These are phyloP conservation scores for Augochlora pura DNA, from an alignment of 1,140 invertebrate species.

Conservation along the genomic window DNA sequence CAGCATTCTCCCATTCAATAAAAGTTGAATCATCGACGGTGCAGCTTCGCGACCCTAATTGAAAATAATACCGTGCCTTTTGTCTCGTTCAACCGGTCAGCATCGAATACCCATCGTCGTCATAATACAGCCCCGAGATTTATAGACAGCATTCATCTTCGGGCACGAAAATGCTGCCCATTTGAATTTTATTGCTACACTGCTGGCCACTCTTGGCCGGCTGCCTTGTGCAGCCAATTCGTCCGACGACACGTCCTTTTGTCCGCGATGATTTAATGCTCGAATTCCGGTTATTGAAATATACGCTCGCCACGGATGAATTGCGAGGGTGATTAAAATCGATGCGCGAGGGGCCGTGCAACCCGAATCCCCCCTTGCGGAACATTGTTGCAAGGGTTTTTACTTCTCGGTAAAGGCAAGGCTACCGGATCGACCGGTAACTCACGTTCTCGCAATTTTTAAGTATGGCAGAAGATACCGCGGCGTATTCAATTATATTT, in stretches of 20 bases:
- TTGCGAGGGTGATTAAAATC: conserved; percentile 12
- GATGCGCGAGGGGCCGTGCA: neutral
- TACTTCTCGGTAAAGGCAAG: neutral
- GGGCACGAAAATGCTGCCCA: neutral
- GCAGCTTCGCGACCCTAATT: neutral
- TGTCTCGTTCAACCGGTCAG: neutral
- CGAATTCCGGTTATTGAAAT: conserved; percentile 3
- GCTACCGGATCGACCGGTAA: neutral
- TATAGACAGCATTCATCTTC: neutral
- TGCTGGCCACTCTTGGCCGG: neutral
- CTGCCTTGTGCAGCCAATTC: neutral
- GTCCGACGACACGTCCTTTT: neutral
- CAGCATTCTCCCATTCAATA: no score
- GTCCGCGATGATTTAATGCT: conserved; percentile 14
- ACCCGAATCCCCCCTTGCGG: no score
- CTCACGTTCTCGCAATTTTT: neutral
- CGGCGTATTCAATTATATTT: no score
- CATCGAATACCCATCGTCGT: neutral
- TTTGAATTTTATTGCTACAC: conserved; percentile 26
- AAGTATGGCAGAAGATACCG: no score
- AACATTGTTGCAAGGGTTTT: neutral
- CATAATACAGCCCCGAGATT: neutral
- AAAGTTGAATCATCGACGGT: no score
- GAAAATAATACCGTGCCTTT: neutral
- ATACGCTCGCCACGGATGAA: neutral